These are phyloP conservation scores for Charanyca ferruginea DNA, from an alignment of 2,888 invertebrate species.

Conservation along the genomic window DNA sequence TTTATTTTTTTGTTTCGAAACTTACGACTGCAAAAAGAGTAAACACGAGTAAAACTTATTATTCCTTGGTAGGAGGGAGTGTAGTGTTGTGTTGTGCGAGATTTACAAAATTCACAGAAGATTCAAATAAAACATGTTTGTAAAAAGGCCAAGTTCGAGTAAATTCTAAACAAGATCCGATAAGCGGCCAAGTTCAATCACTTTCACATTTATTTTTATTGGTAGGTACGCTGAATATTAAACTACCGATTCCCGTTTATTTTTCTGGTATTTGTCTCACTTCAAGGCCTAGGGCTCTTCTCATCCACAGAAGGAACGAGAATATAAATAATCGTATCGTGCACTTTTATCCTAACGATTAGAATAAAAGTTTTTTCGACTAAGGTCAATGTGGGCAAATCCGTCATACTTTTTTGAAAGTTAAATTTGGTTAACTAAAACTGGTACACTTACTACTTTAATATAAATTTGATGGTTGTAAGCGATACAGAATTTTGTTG, in stretches of 20 bases:
- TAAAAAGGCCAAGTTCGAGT: constrained; percentile 44
- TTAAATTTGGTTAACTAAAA: no score
- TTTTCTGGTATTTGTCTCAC: background rate
- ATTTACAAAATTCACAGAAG: constrained; percentile 22
- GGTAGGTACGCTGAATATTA: background rate
- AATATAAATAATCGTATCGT: no score
- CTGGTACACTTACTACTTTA: no score
- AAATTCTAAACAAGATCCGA: constrained; percentile 37
- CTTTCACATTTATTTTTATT: constrained; percentile 30
- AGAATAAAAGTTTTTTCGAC: no score
- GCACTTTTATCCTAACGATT: no score
- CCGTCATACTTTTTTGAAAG: no score
- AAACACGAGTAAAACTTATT: no score
- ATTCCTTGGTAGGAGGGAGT: background rate
- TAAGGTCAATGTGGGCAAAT: no score
- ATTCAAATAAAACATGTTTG: constrained; percentile 36
- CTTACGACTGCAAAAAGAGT: background rate
- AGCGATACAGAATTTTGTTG: no score
- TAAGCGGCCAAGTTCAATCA: constrained; percentile 50
- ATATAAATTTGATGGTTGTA: no score
- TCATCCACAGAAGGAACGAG: background rate
- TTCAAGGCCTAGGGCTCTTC: background rate
- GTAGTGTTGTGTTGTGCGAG: background rate
- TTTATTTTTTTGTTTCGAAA: background rate
- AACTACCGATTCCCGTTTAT: background rate